These are phyloP conservation scores for Globia sparganii DNA, from an alignment of 2,888 invertebrate species.

Conservation along the genomic window DNA sequence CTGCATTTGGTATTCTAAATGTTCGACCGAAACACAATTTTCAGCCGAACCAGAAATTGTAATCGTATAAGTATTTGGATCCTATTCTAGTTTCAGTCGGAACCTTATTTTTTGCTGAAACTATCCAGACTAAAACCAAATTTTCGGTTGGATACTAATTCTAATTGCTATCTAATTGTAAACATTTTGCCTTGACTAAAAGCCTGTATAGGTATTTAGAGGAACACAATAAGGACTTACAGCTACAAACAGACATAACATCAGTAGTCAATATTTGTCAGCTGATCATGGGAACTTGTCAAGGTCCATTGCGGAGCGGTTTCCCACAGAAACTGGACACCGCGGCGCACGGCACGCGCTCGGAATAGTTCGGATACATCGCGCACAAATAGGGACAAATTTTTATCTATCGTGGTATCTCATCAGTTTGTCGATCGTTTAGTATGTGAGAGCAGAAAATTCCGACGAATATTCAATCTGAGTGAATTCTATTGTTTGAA, in stretches of 20 bases:
- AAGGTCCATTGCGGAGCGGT: constrained; percentile 73
- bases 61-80: not conserved
- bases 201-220: not conserved
- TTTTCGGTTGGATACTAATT: not conserved
- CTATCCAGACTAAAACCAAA: not conserved
- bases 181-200: not conserved
- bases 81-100: not conserved
- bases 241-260: constrained; percentile 36
- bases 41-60: not conserved
- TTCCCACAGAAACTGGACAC: constrained; percentile 87
- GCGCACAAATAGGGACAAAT: constrained; percentile 69
- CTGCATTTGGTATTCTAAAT: not conserved
- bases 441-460: not conserved
- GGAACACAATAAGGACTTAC: constrained; percentile 5
- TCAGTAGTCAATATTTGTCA: constrained; percentile 60
- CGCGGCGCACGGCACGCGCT: constrained; percentile 72
- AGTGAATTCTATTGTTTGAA: not conserved
- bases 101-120: not conserved
- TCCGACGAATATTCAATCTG: not conserved
- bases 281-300: constrained; percentile 67
- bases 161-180: not conserved
- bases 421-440: constrained; percentile 18
- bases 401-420: constrained; percentile 61
- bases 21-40: not conserved
- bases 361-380: constrained; percentile 49